Base-by-base conservation (phyloP, 2,113 vertebrate species). In the Prunella himalayana region DNA sequence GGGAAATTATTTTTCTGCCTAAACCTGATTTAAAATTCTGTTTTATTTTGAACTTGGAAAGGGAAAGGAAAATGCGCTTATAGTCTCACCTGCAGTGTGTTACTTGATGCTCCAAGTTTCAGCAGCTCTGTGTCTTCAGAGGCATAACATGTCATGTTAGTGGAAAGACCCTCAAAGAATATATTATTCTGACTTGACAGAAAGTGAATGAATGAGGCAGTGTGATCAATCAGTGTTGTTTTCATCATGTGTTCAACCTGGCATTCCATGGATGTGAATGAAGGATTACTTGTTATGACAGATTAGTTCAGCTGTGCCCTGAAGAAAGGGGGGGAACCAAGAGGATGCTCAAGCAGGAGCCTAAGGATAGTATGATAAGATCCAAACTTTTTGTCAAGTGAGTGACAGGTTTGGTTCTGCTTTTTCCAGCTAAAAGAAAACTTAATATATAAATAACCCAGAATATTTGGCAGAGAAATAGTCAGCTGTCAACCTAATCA, bases 341-440 rank as follows among this genome's bases (percentile, higher is more conserved):
- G 42, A 79, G 30, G 25, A 53, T 61, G 42, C 63, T 89, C 41
- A 79, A 65, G 73, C 39, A 79, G n/a, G 27, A 93, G 51, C 63
- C 60, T 73, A 16, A 50, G 3, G 4, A 35, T 80, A 47, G n/a
- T 80, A 79, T 88, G 44, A 8, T 77, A 54, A 94, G 56, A 84
- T 75, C 25, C 31, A 70, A 39, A 64, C 22, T 79, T 80, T 91
- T 88, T 69, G 35, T 81, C 60, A 44, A 49, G 44, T 81, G 60
- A 75, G 47, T 71, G 85, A 49, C 60, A 44, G 37, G n/a, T 86
- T 96, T 95, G 57, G 69, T 94, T 93, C 56, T 94, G 31, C 79
- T 86, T 95, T 93, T 75, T 47, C 39, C 37, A 45, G 75, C 37
- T 88, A 64, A 71, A 80, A 60, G 56, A 75, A 93, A 93, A 77